Base-by-base conservation (phyloP, 1,140 invertebrate genomes). In the Glossosoma conforme region DNA sequence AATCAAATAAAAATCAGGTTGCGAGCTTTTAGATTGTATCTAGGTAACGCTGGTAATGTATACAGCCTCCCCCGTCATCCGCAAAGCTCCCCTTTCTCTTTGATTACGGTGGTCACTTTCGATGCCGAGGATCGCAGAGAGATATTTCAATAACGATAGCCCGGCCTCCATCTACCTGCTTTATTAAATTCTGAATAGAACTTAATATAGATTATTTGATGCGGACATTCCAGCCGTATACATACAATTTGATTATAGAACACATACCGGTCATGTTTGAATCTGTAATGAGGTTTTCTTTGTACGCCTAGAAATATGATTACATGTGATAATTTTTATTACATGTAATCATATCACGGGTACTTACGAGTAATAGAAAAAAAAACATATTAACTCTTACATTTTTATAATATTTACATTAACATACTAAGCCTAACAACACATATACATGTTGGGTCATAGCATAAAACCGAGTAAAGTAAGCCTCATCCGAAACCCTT, bases 1-100 rank as follows among this genome's bases (percentile, higher is more conserved):
- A 57, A 57, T 57, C 55, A 57, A 57, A 57, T 57, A 57, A 57
- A 57, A 57, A 57, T 57, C 55, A 53, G 45, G 45, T 43, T 35
- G 42, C 19, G 37, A 38, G 20, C 47, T 46, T 30, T 48, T 15
- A 25, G 18, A 28, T 28, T 15, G 46, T 55, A 50, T 55, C 46
- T 37, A 30, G 47, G 46, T 33, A 45, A 37, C 38, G 33, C 17
- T 17, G 33, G 38, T 17, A n/a, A 35, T 35, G 32, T 17, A 35
- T n/a, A 14, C 11, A 9, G 30, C n/a, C 8, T 38, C 18, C 18
- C 18, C 11, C 13, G 17, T 1, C 15, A 18, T 11, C 13, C n/a
- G 3, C 18, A n/a, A 15, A 37, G n/a, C 20, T 13, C 44, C 45
- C 38, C 38, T 20, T 30, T 22, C 21, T 17, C 38, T 42, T 52